These are phyloP conservation scores for Hyperoplus immaculatus DNA, from an alignment of 2,797 vertebrate genomes.

Conservation along the genomic window DNA sequence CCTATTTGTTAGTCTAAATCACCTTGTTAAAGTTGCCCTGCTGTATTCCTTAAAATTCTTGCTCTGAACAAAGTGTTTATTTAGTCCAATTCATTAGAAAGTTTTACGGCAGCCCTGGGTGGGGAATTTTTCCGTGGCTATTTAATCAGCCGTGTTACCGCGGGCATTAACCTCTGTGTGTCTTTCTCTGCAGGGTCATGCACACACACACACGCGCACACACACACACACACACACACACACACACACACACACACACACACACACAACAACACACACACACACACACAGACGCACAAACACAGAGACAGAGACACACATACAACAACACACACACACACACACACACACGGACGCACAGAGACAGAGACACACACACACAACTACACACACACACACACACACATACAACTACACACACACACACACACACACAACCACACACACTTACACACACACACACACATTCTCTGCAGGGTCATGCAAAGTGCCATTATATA, in stretches of 20 bases:
- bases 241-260: too few species aligned
- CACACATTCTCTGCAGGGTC: conserved; percentile 74
- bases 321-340: too few species aligned
- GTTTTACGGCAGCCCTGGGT: conserved; percentile 55
- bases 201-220: conserved; percentile 10
- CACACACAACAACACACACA: too few species aligned
- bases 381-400: too few species aligned
- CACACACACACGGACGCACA: too few species aligned
- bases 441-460: too few species aligned
- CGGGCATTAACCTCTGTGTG: conserved; percentile 71
- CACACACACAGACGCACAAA: too few species aligned
- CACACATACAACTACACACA: too few species aligned
- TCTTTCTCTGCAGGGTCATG: conserved; percentile 78
- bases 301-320: too few species aligned
- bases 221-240: too few species aligned
- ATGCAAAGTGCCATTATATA: conserved; percentile 83
- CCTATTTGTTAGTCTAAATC: conserved; percentile 39
- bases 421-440: too few species aligned
- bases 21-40: conserved; percentile 54
- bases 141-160: conserved; percentile 72
- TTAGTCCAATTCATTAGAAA: conserved; percentile 64
- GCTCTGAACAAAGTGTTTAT: conserved; percentile 59
- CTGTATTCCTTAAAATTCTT: conserved; percentile 30
- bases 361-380: too few species aligned
- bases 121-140: conserved; percentile 61